These are phyloP conservation scores for Blastobasis adustella DNA, from an alignment of 2,888 invertebrate genomes.

Conservation along the genomic window DNA sequence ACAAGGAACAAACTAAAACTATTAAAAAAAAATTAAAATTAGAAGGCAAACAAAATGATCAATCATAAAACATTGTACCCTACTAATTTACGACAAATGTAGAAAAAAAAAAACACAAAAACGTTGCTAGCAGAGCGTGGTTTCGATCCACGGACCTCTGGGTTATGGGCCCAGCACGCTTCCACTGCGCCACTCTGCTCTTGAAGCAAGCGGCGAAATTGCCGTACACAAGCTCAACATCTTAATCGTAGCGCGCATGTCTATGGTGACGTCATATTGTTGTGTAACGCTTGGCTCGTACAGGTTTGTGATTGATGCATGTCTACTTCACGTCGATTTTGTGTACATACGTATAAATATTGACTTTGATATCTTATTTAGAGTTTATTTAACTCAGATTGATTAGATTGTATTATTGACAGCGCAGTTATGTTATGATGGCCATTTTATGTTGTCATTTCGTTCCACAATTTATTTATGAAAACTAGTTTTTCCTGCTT, in stretches of 20 bases:
- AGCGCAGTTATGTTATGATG: too few species aligned
- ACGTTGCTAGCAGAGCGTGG: conserved; percentile 80
- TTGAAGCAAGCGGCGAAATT: conserved; percentile 25
- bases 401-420: too few species aligned
- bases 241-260: conserved; percentile 17
- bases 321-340: too few species aligned
- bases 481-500: too few species aligned
- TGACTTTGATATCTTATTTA: too few species aligned
- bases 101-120: conserved; percentile 18
- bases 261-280: conserved; percentile 26
- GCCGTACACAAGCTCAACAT: conserved; percentile 10
- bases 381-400: too few species aligned
- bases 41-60: not conserved
- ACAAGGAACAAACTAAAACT: not conserved
- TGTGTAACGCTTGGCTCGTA: conserved; percentile 16
- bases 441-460: too few species aligned
- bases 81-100: not conserved
- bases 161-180: conserved; percentile 90
- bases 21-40: not conserved
- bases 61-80: conserved; percentile 1
- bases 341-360: too few species aligned
- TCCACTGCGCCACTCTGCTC: conserved; percentile 88
- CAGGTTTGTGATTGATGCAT: not conserved
- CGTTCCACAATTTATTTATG: too few species aligned
- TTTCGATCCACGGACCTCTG: conserved; percentile 94